Evolutionary conservation across 2,888 invertebrate genomes (phyloP), one percentile per base, ranked within the genome.

Genomic region (Trichopoda pennipes): DNA sequence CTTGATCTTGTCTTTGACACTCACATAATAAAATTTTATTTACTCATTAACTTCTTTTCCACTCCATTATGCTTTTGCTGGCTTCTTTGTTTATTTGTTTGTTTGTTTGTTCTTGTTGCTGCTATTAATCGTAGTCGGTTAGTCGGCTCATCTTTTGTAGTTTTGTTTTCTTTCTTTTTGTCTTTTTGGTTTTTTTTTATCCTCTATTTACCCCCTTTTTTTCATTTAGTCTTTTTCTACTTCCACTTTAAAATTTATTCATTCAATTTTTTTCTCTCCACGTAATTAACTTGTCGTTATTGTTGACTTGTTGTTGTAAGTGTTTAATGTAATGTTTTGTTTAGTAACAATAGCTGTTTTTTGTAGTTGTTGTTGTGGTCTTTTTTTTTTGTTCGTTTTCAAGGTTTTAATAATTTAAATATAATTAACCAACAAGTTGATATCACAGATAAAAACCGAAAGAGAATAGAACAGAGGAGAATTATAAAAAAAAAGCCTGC

Each of bases 321-420:
- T 56, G 56, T 47, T 69, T n/a, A 56, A 23, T 55, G 42, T 55
- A 28, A 35, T 35, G 38, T 66, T 44, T 21, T 47, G 47, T 49
- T 44, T 12, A 44, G 17, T 17, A 17, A 6, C 9, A 14, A 10
- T 19, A 66, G 14, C 19, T 58, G 35, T 51, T 61, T 35, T 32
- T 68, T 61, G 35, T 69, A 28, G 21, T 58, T 14, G 42, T 12
- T 7, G 14, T 21, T 42, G 9, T 64, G 53, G 28, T 69, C 23
- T 80, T 4, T 56, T 63, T 70, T 47, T 70, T 76, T 61, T n/a
- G n/a, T n/a, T 44, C 56, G 61, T 68, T 79, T 76, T 76, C 80
- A 81, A 81, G 80, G 76, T 81, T 81, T 68, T 72, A 53, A 68
- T 35, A 72, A n/a, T n/a, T n/a, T n/a, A n/a, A n/a, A n/a, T n/a